These are phyloP conservation scores for Panurus biarmicus DNA, from an alignment of 2,113 vertebrate genomes.

Conservation along the genomic window DNA sequence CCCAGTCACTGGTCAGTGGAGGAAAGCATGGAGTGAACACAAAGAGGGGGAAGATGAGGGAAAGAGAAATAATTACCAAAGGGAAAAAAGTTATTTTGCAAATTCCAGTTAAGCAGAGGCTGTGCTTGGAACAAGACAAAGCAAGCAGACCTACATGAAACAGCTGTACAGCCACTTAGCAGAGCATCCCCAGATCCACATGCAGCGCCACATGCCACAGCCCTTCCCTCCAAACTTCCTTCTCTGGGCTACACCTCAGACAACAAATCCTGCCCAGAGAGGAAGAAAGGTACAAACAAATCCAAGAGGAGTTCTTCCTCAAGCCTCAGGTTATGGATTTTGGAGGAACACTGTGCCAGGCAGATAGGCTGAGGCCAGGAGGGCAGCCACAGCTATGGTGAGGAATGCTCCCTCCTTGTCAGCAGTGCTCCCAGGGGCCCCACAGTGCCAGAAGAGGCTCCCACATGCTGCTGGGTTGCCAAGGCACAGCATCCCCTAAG, in stretches of 20 bases:
- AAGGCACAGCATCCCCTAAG: constrained; percentile 65
- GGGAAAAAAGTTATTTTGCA: neutral
- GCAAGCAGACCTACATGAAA: constrained; percentile 79
- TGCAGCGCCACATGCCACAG: constrained; percentile 49
- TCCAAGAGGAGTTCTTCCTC: constrained; percentile 1
- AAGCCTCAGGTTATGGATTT: constrained; percentile 20
- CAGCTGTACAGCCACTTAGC: constrained; percentile 78
- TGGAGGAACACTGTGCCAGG: neutral
- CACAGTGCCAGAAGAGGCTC: constrained; percentile 60
- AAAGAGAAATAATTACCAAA: neutral
- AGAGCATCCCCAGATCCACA: constrained; percentile 80
- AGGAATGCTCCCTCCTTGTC: neutral
- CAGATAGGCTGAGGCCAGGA: neutral
- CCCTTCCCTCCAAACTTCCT: neutral
- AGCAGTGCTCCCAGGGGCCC: neutral
- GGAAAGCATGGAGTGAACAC: neutral
- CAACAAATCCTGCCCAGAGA: constrained; percentile 9
- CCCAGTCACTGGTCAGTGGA: neutral
- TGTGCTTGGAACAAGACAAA: neutral
- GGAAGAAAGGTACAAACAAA: neutral
- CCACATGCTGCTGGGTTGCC: constrained; percentile 64
- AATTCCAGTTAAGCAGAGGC: neutral
- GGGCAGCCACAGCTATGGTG: neutral
- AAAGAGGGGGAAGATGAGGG: neutral
- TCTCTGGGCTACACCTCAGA: constrained; percentile 28